These are phyloP conservation scores for Spicauda simplicius DNA, from an alignment of 2,888 invertebrate genomes.

Conservation along the genomic window DNA sequence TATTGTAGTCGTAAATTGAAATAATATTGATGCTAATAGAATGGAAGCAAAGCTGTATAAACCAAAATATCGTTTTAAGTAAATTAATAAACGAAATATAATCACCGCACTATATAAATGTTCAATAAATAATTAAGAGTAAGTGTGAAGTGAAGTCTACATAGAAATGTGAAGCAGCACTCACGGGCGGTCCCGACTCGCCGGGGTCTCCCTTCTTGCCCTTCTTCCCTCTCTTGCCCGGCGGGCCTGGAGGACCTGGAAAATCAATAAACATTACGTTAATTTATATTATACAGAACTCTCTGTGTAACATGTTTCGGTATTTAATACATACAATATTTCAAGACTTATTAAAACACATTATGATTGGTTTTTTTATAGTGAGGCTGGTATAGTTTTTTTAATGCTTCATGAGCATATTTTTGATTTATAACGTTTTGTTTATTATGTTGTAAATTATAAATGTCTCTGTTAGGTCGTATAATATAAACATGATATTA, in stretches of 20 bases:
- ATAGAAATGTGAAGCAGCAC: slow-evolving; percentile 57
- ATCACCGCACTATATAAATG: not conserved
- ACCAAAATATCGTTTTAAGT: slow-evolving; percentile 6
- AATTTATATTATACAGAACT: no score
- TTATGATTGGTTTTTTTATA: no score
- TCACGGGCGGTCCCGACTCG: slow-evolving; percentile 91
- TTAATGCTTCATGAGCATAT: no score
- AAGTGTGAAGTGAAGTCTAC: not conserved
- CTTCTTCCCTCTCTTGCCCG: slow-evolving; percentile 94
- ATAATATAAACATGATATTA: no score
- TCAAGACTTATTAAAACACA: no score
- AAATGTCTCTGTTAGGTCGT: no score
- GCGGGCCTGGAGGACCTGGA: slow-evolving; percentile 92
- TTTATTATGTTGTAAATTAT: no score
- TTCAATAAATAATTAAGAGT: not conserved
- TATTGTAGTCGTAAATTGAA: not conserved
- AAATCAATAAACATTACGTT: slow-evolving; percentile 44
- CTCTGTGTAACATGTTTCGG: no score
- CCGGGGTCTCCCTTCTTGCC: slow-evolving; percentile 95
- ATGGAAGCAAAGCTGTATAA: slow-evolving; percentile 1
- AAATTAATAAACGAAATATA: not conserved
- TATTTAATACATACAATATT: no score
- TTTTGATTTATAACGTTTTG: no score
- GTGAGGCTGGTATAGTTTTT: no score
- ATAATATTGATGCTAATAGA: not conserved